These are phyloP conservation scores for Cheilosia vulpina DNA, from an alignment of 2,888 invertebrate genomes.

Conservation along the genomic window DNA sequence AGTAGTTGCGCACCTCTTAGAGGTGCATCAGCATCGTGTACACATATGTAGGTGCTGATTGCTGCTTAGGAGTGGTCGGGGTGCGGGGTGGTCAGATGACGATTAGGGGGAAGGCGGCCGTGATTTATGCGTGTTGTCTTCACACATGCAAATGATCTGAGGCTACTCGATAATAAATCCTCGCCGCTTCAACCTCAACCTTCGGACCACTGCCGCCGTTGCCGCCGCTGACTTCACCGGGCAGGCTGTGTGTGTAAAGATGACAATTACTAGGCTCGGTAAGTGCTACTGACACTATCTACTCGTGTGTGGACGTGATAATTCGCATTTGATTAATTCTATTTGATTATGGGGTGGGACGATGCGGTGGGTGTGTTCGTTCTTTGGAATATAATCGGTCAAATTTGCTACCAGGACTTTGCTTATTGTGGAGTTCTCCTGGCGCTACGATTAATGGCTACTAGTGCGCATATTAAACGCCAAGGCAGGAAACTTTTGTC, in stretches of 20 bases:
- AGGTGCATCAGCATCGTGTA: slow-evolving; percentile 18
- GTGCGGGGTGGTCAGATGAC: slow-evolving; percentile 36
- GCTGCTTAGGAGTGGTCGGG: slow-evolving; percentile 38
- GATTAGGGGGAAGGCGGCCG: slow-evolving; percentile 64
- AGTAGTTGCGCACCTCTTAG: slow-evolving; percentile 30
- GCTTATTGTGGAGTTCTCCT: slow-evolving; percentile 1
- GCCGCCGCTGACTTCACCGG: not conserved
- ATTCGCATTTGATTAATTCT: slow-evolving; percentile 74
- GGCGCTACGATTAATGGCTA: slow-evolving; percentile 13
- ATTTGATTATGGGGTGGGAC: slow-evolving; percentile 57
- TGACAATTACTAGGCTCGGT: slow-evolving; percentile 72
- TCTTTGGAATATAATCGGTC: slow-evolving; percentile 43
- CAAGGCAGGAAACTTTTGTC: not conserved
- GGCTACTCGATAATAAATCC: slow-evolving; percentile 68
- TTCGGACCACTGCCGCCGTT: not conserved
- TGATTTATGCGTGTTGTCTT: slow-evolving; percentile 75
- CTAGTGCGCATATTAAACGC: not conserved
- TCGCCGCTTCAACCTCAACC: slow-evolving; percentile 10
- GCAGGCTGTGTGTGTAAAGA: slow-evolving; percentile 47
- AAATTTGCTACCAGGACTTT: slow-evolving; percentile 15
- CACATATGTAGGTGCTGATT: slow-evolving; percentile 52
- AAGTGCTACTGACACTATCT: slow-evolving; percentile 75
- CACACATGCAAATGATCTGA: slow-evolving; percentile 74
- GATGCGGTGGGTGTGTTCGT: slow-evolving; percentile 31
- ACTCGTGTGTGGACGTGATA: slow-evolving; percentile 70